Conservation (phyloP, 1,140 invertebrate species). For the Scylla paramamosain region DNA sequence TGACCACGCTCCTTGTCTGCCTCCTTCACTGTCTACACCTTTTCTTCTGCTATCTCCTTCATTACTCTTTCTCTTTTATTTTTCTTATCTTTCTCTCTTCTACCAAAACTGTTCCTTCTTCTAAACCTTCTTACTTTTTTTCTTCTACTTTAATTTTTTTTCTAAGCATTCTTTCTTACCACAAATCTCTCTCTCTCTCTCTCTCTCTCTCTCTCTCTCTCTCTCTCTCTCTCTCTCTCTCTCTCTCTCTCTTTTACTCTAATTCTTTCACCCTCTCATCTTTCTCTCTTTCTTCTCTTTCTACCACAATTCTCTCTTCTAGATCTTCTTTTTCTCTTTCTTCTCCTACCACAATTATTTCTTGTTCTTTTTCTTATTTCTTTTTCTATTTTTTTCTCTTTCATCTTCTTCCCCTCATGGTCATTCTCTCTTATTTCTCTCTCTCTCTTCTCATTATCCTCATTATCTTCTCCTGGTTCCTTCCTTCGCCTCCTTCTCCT, state of each 20-base stretch:
- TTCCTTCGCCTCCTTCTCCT: neutral
- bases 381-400: neutral
- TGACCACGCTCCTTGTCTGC: too few species aligned
- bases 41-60: too few species aligned
- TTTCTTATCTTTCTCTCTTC: too few species aligned
- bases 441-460: neutral
- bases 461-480: neutral
- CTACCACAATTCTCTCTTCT: neutral
- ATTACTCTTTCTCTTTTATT: too few species aligned
- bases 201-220: constrained; percentile 4
- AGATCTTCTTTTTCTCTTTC: neutral
- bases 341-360: neutral
- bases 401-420: neutral
- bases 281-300: neutral
- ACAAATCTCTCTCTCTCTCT: constrained; percentile 32
- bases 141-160: neutral
- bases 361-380: neutral
- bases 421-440: neutral
- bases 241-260: neutral
- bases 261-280: neutral
- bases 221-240: constrained; percentile 28
- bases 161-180: neutral
- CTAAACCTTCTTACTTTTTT: neutral
- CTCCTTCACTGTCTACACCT: too few species aligned
- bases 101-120: too few species aligned